Evolutionary conservation across 1,140 invertebrate species (phyloP), one percentile per base, ranked within the genome.

Genomic region (Diachasmimorpha longicaudata): DNA sequence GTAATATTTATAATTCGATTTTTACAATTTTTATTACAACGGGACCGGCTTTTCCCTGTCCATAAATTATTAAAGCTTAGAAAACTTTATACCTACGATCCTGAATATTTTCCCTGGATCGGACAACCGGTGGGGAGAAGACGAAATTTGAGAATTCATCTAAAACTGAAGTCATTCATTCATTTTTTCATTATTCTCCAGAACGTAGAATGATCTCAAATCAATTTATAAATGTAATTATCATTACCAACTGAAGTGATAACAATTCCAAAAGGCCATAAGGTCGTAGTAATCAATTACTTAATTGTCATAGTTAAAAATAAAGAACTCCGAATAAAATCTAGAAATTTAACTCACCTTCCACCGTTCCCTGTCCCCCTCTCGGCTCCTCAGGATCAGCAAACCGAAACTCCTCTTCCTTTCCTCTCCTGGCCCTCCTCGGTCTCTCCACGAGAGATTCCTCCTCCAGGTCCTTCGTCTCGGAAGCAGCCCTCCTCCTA

Each of bases 51-150:
- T 31, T 6, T 31, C 37, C 6, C 14, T n/a, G 4, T 58, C 55
- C 1, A 58, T 8, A 69, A 69, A 42, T 4, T 9, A 70, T 48
- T 75, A 19, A 76, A 79, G 71, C 55, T n/a, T 74, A 78, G 3
- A 13, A 66, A 44, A 11, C 11, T 58, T 63, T 39, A 48, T 79
- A 85, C 84, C 79, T 84, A 85, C 81, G 82, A 81, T 73, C 48
- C 48, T 52, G 48, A 52, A 46, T n/a, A 46, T 14, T 14, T 5
- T 52, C 48, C 48, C 16, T 52, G n/a, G 48, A 16, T 9, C 48
- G 48, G 14, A 16, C 3, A 1, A 52, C 13, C 6, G 85, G 85
- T 8, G 83, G 79, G 70, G 85, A 87, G 69, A 87, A 87, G 11
- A 84, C 77, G 44, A 78, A 86, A 21, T 80, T 79, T 16, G 84